phyloP scores from a whole-genome alignment of 2,113 vertebrate genomes.

The Perca flavescens region DNA sequence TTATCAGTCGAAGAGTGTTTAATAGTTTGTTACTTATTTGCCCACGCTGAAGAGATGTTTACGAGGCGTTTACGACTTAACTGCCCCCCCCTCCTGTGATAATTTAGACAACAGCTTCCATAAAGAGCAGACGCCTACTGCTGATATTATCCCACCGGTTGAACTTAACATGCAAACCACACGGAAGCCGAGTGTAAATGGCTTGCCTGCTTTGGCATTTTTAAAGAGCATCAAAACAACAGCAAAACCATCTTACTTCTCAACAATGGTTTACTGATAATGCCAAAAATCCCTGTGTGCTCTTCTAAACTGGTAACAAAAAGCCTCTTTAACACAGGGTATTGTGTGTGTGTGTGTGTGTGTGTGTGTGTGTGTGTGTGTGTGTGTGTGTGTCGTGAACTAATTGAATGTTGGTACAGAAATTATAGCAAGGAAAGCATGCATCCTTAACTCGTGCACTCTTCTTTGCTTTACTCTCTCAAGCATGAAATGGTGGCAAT shows the following conservation, averaged over 20 bases:
- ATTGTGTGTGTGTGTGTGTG: too few species aligned
- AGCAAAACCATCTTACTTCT: background rate
- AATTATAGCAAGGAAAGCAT: background rate
- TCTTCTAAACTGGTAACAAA: slow-evolving; percentile 10
- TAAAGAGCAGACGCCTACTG: background rate
- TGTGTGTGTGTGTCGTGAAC: too few species aligned
- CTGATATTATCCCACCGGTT: background rate
- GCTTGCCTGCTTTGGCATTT: slow-evolving; percentile 13
- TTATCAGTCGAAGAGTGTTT: background rate
- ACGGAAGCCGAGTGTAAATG: background rate
- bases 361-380: too few species aligned
- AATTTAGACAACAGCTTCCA: background rate
- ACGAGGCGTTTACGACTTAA: background rate
- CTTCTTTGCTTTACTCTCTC: background rate
- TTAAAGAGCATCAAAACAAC: background rate
- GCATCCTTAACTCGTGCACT: background rate
- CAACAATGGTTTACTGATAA: background rate
- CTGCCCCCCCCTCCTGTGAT: slow-evolving; percentile 5
- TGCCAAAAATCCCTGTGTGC: background rate
- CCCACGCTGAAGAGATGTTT: background rate
- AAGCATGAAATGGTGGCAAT: too few species aligned
- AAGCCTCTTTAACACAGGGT: too few species aligned
- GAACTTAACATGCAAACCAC: background rate
- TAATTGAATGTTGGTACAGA: background rate
- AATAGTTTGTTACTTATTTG: background rate